Base-by-base conservation (phyloP, 2,797 vertebrate genomes). In the Cuniculus paca region DNA sequence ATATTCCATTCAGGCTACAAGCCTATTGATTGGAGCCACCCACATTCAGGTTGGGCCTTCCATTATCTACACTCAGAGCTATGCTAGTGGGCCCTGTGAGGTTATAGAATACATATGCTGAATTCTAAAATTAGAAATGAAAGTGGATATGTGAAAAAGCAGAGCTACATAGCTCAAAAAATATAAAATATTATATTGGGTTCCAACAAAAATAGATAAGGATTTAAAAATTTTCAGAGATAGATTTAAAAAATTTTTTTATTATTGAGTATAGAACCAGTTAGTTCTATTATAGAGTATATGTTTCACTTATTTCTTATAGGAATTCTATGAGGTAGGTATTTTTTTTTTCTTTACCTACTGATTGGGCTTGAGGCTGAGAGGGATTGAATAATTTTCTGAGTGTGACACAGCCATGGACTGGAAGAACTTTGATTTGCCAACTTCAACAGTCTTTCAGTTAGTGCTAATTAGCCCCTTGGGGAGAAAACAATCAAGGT, bases 51-150 rank as follows among this genome's bases (percentile, higher is more conserved):
- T 13, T 48, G 42, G 13, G 13, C 42, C 14, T 48, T 28, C 72
- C 26, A 31, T 31, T 31, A 48, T 48, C 26, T 26, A 48, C 13
- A 7, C 42, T 14, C 26, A 31, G 42, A 48, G 8, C 26, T 75
- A 17, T 75, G 13, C 26, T 75, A 65, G 56, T 97, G 96, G 92
- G 45, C 68, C 80, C 61, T 80, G 78, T 54, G 63, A 39, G 96
- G 88, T 87, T 95, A 96, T 72, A 84, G 58, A 97, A 86, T 95
- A 95, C 70, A 92, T 94, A 92, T 87, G 83, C 50, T 89, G 87
- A 89, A 90, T 54, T 87, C 90, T 95, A 92, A 95, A 96, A 96
- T 91, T 97, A 97, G 94, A 94, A 96, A 88, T 94, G 42, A 95
- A 75, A 92, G 94, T 96, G 85, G 81, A 79, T 88, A 95, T 96